phyloP scores from a whole-genome alignment of 2,113 vertebrate genomes.

The Gasterosteus aculeatus region DNA sequence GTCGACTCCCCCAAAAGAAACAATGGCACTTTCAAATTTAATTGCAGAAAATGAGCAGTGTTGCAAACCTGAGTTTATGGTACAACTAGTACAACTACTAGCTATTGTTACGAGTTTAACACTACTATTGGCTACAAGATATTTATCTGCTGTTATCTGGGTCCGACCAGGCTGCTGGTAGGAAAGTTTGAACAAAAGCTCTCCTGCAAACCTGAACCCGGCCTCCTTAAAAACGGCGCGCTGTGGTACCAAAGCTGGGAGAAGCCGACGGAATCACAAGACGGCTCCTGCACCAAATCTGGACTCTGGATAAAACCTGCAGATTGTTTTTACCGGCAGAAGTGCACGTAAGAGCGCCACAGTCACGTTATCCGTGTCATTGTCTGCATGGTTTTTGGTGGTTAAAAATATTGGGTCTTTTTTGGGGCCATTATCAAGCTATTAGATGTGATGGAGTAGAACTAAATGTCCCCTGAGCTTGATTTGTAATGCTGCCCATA shows the following conservation, averaged over 20 bases:
- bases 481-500: background rate
- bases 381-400: background rate
- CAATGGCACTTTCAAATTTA: background rate
- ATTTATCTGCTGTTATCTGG: slow-evolving; percentile 23
- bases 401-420: background rate
- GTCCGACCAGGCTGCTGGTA: slow-evolving; percentile 10
- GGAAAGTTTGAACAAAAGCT: slow-evolving; percentile 39
- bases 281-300: slow-evolving; percentile 27
- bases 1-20: background rate
- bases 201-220: slow-evolving; percentile 43
- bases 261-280: slow-evolving; percentile 45
- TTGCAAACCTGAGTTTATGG: background rate
- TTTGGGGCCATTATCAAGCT: background rate
- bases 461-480: background rate
- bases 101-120: slow-evolving; percentile 28
- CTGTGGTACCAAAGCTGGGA: slow-evolving; percentile 9
- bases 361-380: background rate
- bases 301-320: background rate
- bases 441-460: background rate
- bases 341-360: background rate
- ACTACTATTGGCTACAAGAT: background rate
- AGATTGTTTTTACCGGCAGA: background rate
- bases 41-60: background rate
- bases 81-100: background rate
- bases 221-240: slow-evolving; percentile 12